Percentiles rank a stretch among this genome's conserved stretches.
Evolutionary conservation across 2,797 vertebrate species (phyloP).

Genomic region (Galaxias olidus): DNA sequence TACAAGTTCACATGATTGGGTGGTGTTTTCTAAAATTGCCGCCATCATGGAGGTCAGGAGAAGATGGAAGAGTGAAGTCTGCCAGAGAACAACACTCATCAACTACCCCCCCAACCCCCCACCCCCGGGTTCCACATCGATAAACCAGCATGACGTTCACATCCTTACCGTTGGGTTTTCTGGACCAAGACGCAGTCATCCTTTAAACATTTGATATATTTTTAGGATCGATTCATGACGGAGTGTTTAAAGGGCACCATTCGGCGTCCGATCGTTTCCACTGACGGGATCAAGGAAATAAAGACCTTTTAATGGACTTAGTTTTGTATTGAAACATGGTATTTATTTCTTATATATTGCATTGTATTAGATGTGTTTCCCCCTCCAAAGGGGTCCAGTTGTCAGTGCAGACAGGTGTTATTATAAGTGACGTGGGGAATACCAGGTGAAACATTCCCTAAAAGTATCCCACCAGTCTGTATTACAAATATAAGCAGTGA

Average conservation of each 20-base stretch:
- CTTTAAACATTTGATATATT: constrained; percentile 11
- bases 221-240: background rate
- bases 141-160: constrained; percentile 9
- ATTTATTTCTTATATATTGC: constrained; percentile 33
- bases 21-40: too few relatives aligned
- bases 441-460: background rate
- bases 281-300: constrained; percentile 27
- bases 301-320: constrained; percentile 4
- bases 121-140: background rate
- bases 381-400: constrained; percentile 1
- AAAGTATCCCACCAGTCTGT: background rate
- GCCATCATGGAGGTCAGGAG: too few relatives aligned
- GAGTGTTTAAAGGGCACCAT: background rate
- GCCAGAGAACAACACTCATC: background rate
- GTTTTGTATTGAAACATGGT: constrained; percentile 30
- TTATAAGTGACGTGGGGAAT: background rate
- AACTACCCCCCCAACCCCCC: background rate
- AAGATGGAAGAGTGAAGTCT: too few relatives aligned
- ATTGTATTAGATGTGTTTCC: constrained; percentile 10
- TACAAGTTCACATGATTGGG: too few relatives aligned
- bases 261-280: constrained; percentile 1
- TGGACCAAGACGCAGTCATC: constrained; percentile 10
- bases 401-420: constrained; percentile 9
- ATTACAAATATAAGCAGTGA: background rate
- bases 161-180: background rate